Evolutionary conservation across 1,140 invertebrate species (phyloP).

Genomic region (Panagrolaimus sp.): DNA sequence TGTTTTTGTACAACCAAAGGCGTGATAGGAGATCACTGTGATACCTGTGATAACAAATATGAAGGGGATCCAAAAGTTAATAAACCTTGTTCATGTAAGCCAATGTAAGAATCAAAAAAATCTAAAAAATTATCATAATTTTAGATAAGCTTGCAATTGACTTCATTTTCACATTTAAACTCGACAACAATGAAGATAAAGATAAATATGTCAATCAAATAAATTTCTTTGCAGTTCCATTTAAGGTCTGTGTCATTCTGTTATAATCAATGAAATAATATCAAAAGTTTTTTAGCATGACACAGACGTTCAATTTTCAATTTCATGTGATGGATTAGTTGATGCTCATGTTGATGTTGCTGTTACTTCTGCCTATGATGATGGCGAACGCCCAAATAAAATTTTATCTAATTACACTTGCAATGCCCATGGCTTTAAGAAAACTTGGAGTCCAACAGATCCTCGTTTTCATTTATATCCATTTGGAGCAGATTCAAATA

Average conservation of each 20-base stretch:
- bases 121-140: conserved; percentile 31
- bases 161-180: conserved; percentile 66
- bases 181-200: conserved; percentile 52
- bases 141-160: conserved; percentile 88
- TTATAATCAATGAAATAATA: conserved; percentile 8
- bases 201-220: conserved; percentile 58
- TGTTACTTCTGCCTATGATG: conserved; percentile 39
- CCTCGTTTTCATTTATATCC: conserved; percentile 34
- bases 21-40: conserved; percentile 85
- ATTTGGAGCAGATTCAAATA: conserved; percentile 56
- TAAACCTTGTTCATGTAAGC: conserved; percentile 85
- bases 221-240: conserved; percentile 47
- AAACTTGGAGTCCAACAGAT: conserved; percentile 50
- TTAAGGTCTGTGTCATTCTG: conserved; percentile 30
- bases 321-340: conserved; percentile 46
- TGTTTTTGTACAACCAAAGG: conserved; percentile 96
- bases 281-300: conserved; percentile 47
- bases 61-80: conserved; percentile 80
- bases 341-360: conserved; percentile 46
- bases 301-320: conserved; percentile 56
- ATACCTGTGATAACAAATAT: conserved; percentile 70
- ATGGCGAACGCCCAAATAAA: conserved; percentile 40
- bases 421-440: conserved; percentile 45
- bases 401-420: conserved; percentile 36
- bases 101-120: conserved; percentile 25